Percentiles rank a stretch among this genome's conserved stretches.
Conservation (phyloP, 2,888 invertebrate species). For the Labia minor region DNA sequence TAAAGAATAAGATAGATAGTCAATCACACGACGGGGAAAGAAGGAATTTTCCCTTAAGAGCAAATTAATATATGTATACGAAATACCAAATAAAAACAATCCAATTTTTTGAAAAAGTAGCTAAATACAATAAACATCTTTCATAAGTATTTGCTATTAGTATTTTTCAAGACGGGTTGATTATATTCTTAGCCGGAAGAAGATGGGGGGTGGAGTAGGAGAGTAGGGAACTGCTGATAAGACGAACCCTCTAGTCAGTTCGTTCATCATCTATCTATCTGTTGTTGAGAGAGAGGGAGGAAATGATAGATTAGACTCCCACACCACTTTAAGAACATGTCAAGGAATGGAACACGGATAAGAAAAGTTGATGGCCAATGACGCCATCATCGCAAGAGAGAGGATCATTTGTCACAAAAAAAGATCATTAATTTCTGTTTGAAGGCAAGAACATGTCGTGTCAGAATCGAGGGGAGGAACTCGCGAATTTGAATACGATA, state of each 20-base stretch:
- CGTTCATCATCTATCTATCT: conserved; percentile 13
- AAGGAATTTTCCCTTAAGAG: too few relatives aligned
- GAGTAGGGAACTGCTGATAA: background rate
- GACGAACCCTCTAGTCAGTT: background rate
- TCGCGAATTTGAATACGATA: too few relatives aligned
- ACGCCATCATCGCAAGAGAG: conserved; percentile 1
- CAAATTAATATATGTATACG: too few relatives aligned
- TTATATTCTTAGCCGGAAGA: too few relatives aligned
- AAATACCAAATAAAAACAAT: too few relatives aligned
- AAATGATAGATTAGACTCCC: conserved; percentile 7
- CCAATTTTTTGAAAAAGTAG: too few relatives aligned
- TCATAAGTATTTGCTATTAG: too few relatives aligned
- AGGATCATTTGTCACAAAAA: conserved; percentile 9
- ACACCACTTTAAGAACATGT: background rate
- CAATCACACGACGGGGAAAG: too few relatives aligned
- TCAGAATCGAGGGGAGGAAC: too few relatives aligned
- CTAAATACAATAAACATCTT: too few relatives aligned
- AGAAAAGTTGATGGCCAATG: conserved; percentile 13
- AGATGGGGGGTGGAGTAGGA: background rate
- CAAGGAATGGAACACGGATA: conserved; percentile 1
- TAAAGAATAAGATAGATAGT: too few relatives aligned
- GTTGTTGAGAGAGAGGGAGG: conserved; percentile 4
- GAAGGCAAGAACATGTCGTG: background rate
- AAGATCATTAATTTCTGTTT: conserved; percentile 7
- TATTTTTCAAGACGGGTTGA: too few relatives aligned